Percentiles rank a stretch among this genome's conserved stretches.
These are phyloP conservation scores for Ormia ochracea DNA, from an alignment of 2,888 invertebrate genomes.

Conservation along the genomic window DNA sequence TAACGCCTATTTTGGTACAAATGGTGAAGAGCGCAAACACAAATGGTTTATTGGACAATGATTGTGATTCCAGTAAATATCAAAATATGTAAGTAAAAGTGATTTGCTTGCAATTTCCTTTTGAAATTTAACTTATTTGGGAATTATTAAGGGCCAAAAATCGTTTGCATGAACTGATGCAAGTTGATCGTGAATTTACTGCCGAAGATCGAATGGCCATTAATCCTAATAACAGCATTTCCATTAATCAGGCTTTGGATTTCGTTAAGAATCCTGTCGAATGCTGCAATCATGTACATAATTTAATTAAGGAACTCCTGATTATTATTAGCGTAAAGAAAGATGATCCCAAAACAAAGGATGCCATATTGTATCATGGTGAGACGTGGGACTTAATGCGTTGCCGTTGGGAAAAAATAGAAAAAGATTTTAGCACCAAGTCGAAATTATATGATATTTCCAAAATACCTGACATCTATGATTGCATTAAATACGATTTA, in stretches of 20 bases:
- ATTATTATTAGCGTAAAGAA: slow-evolving; percentile 90
- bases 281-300: slow-evolving; percentile 94
- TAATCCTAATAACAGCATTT: slow-evolving; percentile 94
- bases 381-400: slow-evolving; percentile 99
- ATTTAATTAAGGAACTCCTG: slow-evolving; percentile 90
- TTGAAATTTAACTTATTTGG: neutral
- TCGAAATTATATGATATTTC: slow-evolving; percentile 96
- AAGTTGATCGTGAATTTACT: slow-evolving; percentile 91
- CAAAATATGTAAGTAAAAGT: slow-evolving; percentile 89
- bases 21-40: slow-evolving; percentile 99
- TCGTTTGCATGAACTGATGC: slow-evolving; percentile 94
- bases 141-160: slow-evolving; percentile 88
- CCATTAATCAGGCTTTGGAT: slow-evolving; percentile 93
- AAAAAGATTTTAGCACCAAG: slow-evolving; percentile 97
- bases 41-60: slow-evolving; percentile 97
- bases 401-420: slow-evolving; percentile 97
- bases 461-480: slow-evolving; percentile 99
- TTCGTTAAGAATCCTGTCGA: slow-evolving; percentile 97
- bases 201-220: slow-evolving; percentile 89
- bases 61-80: slow-evolving; percentile 96
- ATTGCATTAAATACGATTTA: slow-evolving; percentile 98
- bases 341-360: slow-evolving; percentile 94
- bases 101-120: neutral
- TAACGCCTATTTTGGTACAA: slow-evolving; percentile 98
- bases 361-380: slow-evolving; percentile 95